phyloP scores from a whole-genome alignment of 1,140 invertebrate genomes.

The Zaprionus lachaisei region DNA sequence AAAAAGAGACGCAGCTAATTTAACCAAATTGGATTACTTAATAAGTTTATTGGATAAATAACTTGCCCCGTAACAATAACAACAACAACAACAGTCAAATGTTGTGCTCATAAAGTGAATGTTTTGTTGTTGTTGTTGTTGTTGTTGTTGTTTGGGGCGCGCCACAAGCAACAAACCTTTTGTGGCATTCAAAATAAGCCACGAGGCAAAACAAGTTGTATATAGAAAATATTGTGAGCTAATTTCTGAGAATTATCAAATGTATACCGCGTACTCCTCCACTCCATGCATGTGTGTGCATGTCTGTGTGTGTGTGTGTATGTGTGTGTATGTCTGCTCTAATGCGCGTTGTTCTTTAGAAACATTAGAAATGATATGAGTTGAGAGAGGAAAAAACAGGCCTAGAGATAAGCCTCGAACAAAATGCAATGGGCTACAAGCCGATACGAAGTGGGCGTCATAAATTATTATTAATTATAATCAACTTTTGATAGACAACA shows the following conservation, averaged over 20 bases:
- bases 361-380: slow-evolving; percentile 69
- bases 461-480: slow-evolving; percentile 68
- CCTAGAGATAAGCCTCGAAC: slow-evolving; percentile 52
- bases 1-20: slow-evolving; percentile 75
- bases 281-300: not conserved
- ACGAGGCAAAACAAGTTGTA: slow-evolving; percentile 78
- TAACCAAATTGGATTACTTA: slow-evolving; percentile 84
- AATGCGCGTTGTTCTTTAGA: slow-evolving; percentile 61
- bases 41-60: slow-evolving; percentile 84
- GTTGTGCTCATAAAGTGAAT: slow-evolving; percentile 66
- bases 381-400: slow-evolving; percentile 39
- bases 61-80: slow-evolving; percentile 48
- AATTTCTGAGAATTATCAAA: slow-evolving; percentile 76
- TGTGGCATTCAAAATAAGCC: slow-evolving; percentile 74
- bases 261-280: slow-evolving; percentile 12
- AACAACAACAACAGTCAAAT: slow-evolving; percentile 52
- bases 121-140: slow-evolving; percentile 63
- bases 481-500: slow-evolving; percentile 56
- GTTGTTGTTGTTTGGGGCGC: slow-evolving; percentile 58
- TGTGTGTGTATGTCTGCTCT: slow-evolving; percentile 25
- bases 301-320: not conserved
- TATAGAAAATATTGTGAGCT: slow-evolving; percentile 70
- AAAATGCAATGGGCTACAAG: slow-evolving; percentile 32
- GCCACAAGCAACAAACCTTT: slow-evolving; percentile 73
- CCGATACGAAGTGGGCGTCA: slow-evolving; percentile 47